Base-by-base conservation (phyloP, 1,140 invertebrate genomes). In the Aphelinus atriplicis region DNA sequence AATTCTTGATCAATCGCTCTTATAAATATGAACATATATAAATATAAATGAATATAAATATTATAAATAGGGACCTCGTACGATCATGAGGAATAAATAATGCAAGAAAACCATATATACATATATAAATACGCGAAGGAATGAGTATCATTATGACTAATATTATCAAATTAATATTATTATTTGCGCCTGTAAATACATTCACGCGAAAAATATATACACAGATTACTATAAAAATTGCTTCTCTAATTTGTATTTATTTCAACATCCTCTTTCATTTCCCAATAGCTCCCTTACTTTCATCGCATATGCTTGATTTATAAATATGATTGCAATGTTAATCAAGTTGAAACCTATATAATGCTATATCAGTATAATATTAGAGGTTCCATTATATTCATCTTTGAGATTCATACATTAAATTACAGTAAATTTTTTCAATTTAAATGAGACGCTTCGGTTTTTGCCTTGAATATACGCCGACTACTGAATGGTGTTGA, bases 151-250 rank as follows among this genome's bases (percentile, higher is more conserved):
- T 84, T 78, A 82, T 80, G 78, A 84, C 80, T 80, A 81, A 79
- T 80, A 84, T 80, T 78, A 79, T 76, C 78, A 79, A 77, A 81
- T 80, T 80, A 82, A 81, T 78, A 81, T 78, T 81, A 85, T 85
- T 84, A 87, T 87, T 86, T 87, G 84, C 85, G 84, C 82, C 84
- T 88, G 86, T 88, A 87, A 81, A 88, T 87, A 88, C 81, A 84
- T 84, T 84, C 81, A 84, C 85, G 85, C 85, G 83, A 86, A 88
- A 87, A 81, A 87, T 87, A 88, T 87, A 87, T 86, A 83, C 85
- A 84, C 81, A 84, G 82, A 87, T 88, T 88, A 88, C 85, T 87
- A 88, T 85, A 80, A 86, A 51, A 58, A 60, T 50, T 73, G 51
- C 61, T 66, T 75, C 70, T 1, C 51, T 45, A 46, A 5, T 48